Conservation (phyloP, 2,113 vertebrate species). For the Mus pahari region DNA sequence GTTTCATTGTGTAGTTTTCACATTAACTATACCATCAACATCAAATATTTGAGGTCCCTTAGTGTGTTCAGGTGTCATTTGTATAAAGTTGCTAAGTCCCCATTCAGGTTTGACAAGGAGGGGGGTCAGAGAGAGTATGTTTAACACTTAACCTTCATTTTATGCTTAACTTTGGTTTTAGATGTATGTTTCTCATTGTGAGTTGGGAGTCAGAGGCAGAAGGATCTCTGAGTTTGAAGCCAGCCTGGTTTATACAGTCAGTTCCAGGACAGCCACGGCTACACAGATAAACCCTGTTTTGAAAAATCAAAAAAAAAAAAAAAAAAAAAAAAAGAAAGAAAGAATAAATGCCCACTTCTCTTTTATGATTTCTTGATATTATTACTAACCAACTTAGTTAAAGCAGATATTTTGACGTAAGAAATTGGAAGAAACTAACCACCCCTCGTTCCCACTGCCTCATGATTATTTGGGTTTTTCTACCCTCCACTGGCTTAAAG, state of each 20-base stretch:
- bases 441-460: not conserved
- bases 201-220: not conserved
- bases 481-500: not conserved
- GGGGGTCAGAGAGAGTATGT: not conserved
- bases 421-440: not conserved
- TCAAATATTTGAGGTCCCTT: not conserved
- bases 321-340: not conserved
- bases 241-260: not conserved
- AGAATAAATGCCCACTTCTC: not conserved
- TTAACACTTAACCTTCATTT: not conserved
- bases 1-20: not conserved
- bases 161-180: not conserved
- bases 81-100: not conserved
- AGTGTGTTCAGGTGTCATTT: not conserved
- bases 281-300: not conserved
- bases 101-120: not conserved
- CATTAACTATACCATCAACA: not conserved
- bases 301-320: not conserved
- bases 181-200: not conserved
- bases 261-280: not conserved
- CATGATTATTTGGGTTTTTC: too few species aligned
- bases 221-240: not conserved
- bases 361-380: constrained; percentile 10
- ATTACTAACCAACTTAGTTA: not conserved
- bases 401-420: not conserved